A percentile compares a stretch with the other conserved stretches of the same genome.
Conservation (phyloP, 2,888 invertebrate species). For the Ischnus inquisitorius region DNA sequence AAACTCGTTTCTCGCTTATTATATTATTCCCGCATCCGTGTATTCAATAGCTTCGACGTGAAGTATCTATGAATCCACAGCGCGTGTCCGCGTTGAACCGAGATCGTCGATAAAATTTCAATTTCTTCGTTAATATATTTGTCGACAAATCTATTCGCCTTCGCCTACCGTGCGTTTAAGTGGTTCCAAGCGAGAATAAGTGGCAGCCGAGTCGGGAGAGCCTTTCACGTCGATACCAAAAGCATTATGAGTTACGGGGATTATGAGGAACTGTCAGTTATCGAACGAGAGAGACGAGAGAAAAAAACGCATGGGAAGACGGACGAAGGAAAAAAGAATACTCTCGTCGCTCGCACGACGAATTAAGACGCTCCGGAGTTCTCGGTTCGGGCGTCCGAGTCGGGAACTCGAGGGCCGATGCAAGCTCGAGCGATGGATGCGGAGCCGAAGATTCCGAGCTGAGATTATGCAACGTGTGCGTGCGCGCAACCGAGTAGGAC, state of each 20-base stretch:
- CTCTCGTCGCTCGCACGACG: conserved; percentile 52
- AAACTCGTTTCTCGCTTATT: conserved; percentile 4
- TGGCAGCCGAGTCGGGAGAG: conserved; percentile 26
- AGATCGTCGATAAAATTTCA: background rate
- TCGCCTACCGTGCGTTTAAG: conserved; percentile 49
- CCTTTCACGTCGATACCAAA: conserved; percentile 56
- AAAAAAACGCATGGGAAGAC: background rate
- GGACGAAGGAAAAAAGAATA: background rate
- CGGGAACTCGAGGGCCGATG: background rate
- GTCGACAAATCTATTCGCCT: conserved; percentile 25
- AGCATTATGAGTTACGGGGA: conserved; percentile 58
- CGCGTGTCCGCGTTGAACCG: background rate
- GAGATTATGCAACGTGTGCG: conserved; percentile 70
- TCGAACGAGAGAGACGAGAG: conserved; percentile 19
- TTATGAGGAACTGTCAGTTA: conserved; percentile 68
- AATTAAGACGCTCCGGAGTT: conserved; percentile 61
- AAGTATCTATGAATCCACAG: background rate
- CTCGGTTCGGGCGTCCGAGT: conserved; percentile 10
- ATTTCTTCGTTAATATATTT: conserved; percentile 32
- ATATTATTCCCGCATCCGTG: background rate
- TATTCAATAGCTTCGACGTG: background rate
- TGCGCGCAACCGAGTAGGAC: conserved; percentile 15
- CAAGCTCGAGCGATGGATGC: conserved; percentile 57
- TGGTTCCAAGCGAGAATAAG: conserved; percentile 12
- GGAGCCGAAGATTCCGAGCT: conserved; percentile 68